phyloP scores from a whole-genome alignment of 92 coral and sea anemone genomes.

The Blastomussa wellsi region DNA sequence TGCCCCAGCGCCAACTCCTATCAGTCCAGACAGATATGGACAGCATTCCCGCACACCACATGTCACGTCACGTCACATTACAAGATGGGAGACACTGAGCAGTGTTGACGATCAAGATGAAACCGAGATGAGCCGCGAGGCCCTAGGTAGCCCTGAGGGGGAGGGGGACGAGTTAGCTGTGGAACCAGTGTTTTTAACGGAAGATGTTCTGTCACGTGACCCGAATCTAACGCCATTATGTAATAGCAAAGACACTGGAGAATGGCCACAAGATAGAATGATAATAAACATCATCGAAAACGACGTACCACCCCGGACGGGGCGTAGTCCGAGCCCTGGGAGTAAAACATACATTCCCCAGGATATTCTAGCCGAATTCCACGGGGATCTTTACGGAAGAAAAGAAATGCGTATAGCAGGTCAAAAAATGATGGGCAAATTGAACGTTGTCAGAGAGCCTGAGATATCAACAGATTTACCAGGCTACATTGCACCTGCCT shows the following conservation, averaged over 20 bases:
- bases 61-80: slow-evolving; percentile 37
- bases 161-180: slow-evolving; percentile 35
- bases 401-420: slow-evolving; percentile 31
- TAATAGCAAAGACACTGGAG: slow-evolving; percentile 41
- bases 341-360: slow-evolving; percentile 76
- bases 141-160: slow-evolving; percentile 53
- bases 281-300: slow-evolving; percentile 55
- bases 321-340: slow-evolving; percentile 82
- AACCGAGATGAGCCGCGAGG: slow-evolving; percentile 10
- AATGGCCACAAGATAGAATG: slow-evolving; percentile 60
- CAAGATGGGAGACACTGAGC: slow-evolving; percentile 58
- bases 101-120: slow-evolving; percentile 62
- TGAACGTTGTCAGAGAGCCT: slow-evolving; percentile 10
- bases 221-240: slow-evolving; percentile 35
- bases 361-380: slow-evolving; percentile 78
- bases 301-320: slow-evolving; percentile 25
- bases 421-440: slow-evolving; percentile 30
- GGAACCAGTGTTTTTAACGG: slow-evolving; percentile 75
- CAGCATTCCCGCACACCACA: slow-evolving; percentile 69
- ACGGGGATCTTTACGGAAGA: slow-evolving; percentile 68
- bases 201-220: slow-evolving; percentile 51
- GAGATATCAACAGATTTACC: slow-evolving; percentile 9
- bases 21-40: slow-evolving; percentile 76
- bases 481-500: slow-evolving; percentile 69
- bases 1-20: slow-evolving; percentile 98